Conservation (phyloP, 2,113 vertebrate species). For the Ctenomys sociabilis region DNA sequence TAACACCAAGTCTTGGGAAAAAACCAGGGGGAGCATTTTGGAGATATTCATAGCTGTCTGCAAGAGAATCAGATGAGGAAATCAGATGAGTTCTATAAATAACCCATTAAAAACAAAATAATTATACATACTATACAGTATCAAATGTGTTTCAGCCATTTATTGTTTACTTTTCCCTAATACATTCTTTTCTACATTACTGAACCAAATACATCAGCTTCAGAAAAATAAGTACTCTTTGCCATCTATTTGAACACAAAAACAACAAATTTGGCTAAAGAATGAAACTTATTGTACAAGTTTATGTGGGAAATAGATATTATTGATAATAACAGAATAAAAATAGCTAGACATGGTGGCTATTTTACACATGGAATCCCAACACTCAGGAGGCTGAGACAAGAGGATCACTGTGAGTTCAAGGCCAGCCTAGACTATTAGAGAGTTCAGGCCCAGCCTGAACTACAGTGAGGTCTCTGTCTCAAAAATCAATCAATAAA, state of each 20-base stretch:
- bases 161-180: slow-evolving; percentile 20
- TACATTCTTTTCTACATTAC: background rate
- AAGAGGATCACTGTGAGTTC: background rate
- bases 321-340: slow-evolving; percentile 11
- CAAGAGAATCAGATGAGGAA: slow-evolving; percentile 80
- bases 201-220: slow-evolving; percentile 56
- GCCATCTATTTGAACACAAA: slow-evolving; percentile 48
- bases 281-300: slow-evolving; percentile 18
- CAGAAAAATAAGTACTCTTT: slow-evolving; percentile 4
- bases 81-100: slow-evolving; percentile 55
- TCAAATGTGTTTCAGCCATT: slow-evolving; percentile 47
- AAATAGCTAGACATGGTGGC: background rate
- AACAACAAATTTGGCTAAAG: slow-evolving; percentile 56
- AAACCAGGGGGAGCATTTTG: slow-evolving; percentile 93
- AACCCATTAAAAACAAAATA: slow-evolving; percentile 49
- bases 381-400: background rate
- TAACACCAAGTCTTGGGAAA: slow-evolving; percentile 92
- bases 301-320: slow-evolving; percentile 32
- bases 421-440: background rate
- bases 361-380: background rate
- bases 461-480: background rate
- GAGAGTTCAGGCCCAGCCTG: background rate
- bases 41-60: slow-evolving; percentile 91
- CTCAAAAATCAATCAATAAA: background rate
- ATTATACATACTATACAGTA: slow-evolving; percentile 17